Conservation (phyloP, 1,140 invertebrate genomes). For the Nixonia krombeini region DNA sequence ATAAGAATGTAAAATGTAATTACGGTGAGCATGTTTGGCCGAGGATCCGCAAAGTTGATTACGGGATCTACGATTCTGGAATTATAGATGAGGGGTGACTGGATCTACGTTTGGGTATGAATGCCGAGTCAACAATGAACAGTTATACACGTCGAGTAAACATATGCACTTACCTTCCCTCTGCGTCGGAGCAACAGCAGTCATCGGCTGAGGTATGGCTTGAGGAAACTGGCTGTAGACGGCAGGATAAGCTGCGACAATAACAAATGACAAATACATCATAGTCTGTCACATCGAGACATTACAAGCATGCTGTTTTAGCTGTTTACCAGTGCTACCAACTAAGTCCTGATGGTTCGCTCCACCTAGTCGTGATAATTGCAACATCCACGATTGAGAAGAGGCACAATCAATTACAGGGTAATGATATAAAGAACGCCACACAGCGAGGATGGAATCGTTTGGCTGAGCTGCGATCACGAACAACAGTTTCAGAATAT, state of each 20-base stretch:
- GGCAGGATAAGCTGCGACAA: slow-evolving; percentile 91
- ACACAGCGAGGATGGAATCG: slow-evolving; percentile 26
- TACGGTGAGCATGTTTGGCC: background rate
- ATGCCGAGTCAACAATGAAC: slow-evolving; percentile 50
- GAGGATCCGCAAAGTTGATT: slow-evolving; percentile 5
- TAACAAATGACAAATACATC: slow-evolving; percentile 71
- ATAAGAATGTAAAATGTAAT: no score
- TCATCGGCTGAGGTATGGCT: slow-evolving; percentile 92
- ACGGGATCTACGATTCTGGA: slow-evolving; percentile 2
- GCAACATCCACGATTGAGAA: slow-evolving; percentile 27
- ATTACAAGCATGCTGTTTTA: slow-evolving; percentile 54
- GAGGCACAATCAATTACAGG: slow-evolving; percentile 30
- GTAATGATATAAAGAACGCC: slow-evolving; percentile 42
- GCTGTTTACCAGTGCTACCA: slow-evolving; percentile 45
- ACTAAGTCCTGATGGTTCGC: slow-evolving; percentile 35
- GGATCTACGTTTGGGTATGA: slow-evolving; percentile 35
- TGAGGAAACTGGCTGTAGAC: slow-evolving; percentile 97
- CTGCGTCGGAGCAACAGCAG: slow-evolving; percentile 89
- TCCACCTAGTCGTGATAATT: slow-evolving; percentile 47
- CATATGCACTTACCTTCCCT: slow-evolving; percentile 89
- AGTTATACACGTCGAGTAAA: slow-evolving; percentile 56
- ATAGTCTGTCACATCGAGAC: slow-evolving; percentile 60
- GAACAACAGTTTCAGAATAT: slow-evolving; percentile 19
- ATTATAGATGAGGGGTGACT: slow-evolving; percentile 10
- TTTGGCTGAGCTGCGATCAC: slow-evolving; percentile 30